Evolutionary conservation across 2,797 vertebrate species (phyloP).

Genomic region (Acipenser ruthenus): DNA sequence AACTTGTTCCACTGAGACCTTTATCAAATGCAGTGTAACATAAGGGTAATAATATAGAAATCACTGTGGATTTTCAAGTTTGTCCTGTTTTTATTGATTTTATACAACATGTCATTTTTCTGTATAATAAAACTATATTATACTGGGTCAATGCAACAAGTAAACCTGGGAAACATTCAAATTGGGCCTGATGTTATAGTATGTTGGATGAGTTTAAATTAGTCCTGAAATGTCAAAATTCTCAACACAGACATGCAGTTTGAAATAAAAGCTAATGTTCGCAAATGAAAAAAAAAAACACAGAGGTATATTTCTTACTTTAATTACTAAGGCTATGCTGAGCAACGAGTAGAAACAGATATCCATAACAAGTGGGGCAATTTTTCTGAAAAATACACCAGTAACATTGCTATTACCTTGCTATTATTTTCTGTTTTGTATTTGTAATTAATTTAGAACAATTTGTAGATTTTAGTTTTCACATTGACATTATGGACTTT

Average conservation of each 20-base stretch:
- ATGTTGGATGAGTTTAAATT: not conserved
- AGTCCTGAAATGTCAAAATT: constrained; percentile 2
- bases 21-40: constrained; percentile 38
- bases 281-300: too few relatives aligned
- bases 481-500: too few relatives aligned
- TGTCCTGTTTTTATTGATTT: constrained; percentile 36
- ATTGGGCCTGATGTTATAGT: not conserved
- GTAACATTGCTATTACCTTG: too few relatives aligned
- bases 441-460: too few relatives aligned
- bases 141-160: constrained; percentile 5
- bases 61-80: constrained; percentile 38
- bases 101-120: constrained; percentile 18
- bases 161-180: not conserved
- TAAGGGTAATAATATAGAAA: constrained; percentile 37
- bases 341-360: too few relatives aligned
- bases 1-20: constrained; percentile 23
- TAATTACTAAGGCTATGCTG: too few relatives aligned
- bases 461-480: too few relatives aligned
- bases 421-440: too few relatives aligned
- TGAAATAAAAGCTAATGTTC: too few relatives aligned
- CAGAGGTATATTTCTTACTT: too few relatives aligned
- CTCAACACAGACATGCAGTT: not conserved
- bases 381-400: too few relatives aligned
- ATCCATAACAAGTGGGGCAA: too few relatives aligned
- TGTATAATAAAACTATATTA: constrained; percentile 14